Evolutionary conservation across 2,797 vertebrate species (phyloP).

Genomic region (Schizopygopsis pylzovi): DNA sequence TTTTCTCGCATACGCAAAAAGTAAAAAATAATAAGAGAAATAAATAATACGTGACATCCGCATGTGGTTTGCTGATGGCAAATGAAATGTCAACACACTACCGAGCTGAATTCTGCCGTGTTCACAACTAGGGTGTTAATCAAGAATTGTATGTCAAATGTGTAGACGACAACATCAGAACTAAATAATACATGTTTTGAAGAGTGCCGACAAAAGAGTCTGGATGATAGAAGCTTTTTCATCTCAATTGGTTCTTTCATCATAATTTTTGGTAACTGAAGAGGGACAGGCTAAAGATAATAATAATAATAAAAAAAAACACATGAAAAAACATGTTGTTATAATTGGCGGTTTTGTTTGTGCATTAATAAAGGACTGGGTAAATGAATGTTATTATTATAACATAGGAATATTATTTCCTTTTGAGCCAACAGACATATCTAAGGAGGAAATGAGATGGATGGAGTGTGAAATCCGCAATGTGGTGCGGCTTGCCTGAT

Average conservation of each 20-base stretch:
- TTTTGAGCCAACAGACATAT: conserved; percentile 47
- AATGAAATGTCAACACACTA: too few relatives aligned
- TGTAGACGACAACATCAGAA: conserved; percentile 20
- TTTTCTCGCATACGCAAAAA: not conserved
- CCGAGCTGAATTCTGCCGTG: not conserved
- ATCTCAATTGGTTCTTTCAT: too few relatives aligned
- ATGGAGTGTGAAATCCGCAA: conserved; percentile 72
- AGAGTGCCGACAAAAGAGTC: conserved; percentile 25
- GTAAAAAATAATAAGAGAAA: not conserved
- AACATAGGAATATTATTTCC: conserved; percentile 60
- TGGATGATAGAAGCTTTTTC: conserved; percentile 11
- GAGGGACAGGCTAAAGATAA: not conserved
- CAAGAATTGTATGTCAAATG: conserved; percentile 33
- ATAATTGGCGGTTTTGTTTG: conserved; percentile 58
- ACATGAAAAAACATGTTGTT: not conserved
- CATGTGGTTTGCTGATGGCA: too few relatives aligned
- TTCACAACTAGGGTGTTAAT: conserved; percentile 20
- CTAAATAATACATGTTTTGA: conserved; percentile 33
- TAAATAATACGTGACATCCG: too few relatives aligned
- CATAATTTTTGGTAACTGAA: too few relatives aligned
- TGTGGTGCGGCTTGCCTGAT: conserved; percentile 64
- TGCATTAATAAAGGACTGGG: conserved; percentile 60
- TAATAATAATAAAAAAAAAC: not conserved
- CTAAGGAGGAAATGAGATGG: conserved; percentile 68
- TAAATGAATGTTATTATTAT: conserved; percentile 64